phyloP scores from a whole-genome alignment of 2,113 vertebrate species.

The Anhinga rufa region DNA sequence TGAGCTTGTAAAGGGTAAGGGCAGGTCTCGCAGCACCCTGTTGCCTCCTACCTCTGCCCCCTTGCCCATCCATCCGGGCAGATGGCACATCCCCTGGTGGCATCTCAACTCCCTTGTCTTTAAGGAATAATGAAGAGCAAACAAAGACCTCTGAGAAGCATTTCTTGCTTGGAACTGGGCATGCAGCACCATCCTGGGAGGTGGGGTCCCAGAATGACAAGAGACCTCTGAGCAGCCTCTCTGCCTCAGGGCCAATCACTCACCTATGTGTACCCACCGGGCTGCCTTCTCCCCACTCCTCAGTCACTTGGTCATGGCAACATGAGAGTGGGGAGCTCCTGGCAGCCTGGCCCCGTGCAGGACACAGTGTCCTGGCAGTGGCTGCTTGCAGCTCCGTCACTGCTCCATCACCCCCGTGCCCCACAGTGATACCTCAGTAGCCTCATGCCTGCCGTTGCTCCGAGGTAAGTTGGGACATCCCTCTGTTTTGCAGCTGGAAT shows the following conservation, averaged over 20 bases:
- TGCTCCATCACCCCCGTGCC: rapidly evolving
- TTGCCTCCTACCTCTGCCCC: not conserved
- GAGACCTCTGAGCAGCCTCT: not conserved
- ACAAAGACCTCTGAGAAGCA: not conserved
- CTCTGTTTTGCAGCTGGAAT: conserved; percentile 72
- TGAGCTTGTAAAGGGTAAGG: not conserved
- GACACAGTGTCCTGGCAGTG: not conserved
- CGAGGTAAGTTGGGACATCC: conserved; percentile 77
- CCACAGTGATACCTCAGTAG: conserved; percentile 73
- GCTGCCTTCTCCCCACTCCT: not conserved
- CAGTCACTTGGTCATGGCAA: rapidly evolving
- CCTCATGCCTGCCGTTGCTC: conserved; percentile 89
- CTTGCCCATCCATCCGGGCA: not conserved
- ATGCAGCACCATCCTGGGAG: not conserved
- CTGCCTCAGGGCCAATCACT: not conserved
- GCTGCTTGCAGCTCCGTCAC: not conserved
- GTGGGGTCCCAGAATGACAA: not conserved
- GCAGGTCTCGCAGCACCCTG: not conserved
- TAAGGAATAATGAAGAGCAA: not conserved
- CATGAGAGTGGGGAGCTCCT: not conserved
- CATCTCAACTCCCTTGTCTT: not conserved
- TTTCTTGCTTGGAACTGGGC: not conserved
- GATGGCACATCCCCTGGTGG: not conserved
- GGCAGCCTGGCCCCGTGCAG: not conserved
- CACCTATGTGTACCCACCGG: not conserved